Evolutionary conservation across 2,113 vertebrate genomes (phyloP).

Genomic region (Puntigrus tetrazona): DNA sequence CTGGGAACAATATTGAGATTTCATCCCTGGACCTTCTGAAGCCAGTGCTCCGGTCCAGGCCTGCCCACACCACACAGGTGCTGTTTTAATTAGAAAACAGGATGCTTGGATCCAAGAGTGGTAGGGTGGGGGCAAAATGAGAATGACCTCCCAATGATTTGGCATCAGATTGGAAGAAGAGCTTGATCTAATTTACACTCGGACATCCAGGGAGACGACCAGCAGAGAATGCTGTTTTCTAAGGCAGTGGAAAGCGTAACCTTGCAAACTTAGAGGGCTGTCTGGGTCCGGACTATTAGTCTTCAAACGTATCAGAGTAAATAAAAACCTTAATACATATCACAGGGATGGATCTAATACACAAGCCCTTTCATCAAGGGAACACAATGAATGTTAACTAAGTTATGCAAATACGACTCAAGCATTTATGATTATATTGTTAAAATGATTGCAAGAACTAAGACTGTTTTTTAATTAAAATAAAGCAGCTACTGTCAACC

Average conservation of each 20-base stretch:
- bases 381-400: conserved; percentile 13
- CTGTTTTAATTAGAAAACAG: conserved; percentile 75
- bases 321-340: conserved; percentile 5
- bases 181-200: conserved; percentile 66
- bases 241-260: conserved; percentile 45
- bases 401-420: not conserved
- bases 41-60: conserved; percentile 29
- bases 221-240: conserved; percentile 50
- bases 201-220: conserved; percentile 50
- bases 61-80: conserved; percentile 65
- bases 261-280: conserved; percentile 32
- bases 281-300: not conserved
- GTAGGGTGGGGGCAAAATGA: conserved; percentile 53
- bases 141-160: conserved; percentile 63
- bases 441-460: conserved; percentile 11
- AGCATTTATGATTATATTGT: not conserved
- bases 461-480: not conserved
- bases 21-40: conserved; percentile 56
- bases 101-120: conserved; percentile 48
- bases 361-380: not conserved
- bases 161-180: conserved; percentile 64
- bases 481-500: conserved; percentile 5
- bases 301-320: not conserved
- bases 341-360: not conserved
- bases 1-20: conserved; percentile 63